Evolutionary conservation across 1,140 invertebrate species (phyloP).

Genomic region (Temnothorax curvispinosus): DNA sequence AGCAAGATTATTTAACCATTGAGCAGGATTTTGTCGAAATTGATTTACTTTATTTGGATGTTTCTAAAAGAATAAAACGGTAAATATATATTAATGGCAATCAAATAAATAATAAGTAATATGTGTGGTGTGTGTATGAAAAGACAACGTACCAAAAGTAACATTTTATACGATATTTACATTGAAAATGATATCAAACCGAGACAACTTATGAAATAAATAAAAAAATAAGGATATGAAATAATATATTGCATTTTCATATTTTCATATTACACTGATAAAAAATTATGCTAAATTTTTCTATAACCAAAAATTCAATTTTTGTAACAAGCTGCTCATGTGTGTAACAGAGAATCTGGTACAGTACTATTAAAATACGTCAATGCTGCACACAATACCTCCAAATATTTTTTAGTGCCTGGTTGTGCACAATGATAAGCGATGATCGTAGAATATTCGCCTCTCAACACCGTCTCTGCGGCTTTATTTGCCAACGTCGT

Average conservation of each 20-base stretch:
- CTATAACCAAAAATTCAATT: not conserved
- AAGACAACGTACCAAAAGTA: not conserved
- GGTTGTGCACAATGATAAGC: constrained; percentile 98
- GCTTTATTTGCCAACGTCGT: constrained; percentile 97
- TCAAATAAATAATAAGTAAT: constrained; percentile 19
- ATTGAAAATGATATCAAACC: not conserved
- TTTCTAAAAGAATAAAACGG: constrained; percentile 88
- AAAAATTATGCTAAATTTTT: constrained; percentile 23
- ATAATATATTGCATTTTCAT: not conserved
- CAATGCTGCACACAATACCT: constrained; percentile 87
- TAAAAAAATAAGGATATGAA: not conserved
- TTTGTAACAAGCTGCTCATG: constrained; percentile 16
- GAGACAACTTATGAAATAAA: not conserved
- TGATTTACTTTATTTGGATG: constrained; percentile 95
- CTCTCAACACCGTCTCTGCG: constrained; percentile 95
- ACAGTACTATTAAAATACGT: constrained; percentile 13
- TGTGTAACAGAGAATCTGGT: not conserved
- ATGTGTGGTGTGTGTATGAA: not conserved
- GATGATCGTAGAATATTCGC: constrained; percentile 96
- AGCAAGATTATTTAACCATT: constrained; percentile 92
- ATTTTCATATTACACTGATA: not conserved
- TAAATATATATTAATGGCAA: constrained; percentile 33
- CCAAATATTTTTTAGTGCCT: constrained; percentile 97
- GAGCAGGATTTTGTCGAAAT: constrained; percentile 93
- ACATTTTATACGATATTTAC: not conserved